Evolutionary conservation across 2,797 vertebrate species (phyloP), one percentile per base, ranked within the genome.

Genomic region (Mormyrops attenuatus): DNA sequence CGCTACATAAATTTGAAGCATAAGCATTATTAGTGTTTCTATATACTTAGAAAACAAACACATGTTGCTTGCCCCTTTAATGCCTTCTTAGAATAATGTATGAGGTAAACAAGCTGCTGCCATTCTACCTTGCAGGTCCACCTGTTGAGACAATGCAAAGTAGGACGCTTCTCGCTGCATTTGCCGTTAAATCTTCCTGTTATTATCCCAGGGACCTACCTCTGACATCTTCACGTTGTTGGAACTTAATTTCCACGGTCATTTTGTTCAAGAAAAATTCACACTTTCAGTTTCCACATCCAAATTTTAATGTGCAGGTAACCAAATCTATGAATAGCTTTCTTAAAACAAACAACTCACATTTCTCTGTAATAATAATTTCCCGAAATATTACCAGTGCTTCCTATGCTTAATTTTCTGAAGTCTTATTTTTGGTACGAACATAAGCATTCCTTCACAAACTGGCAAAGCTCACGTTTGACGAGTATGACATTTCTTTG

Each of bases 61-160:
- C 41, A 44, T n/a, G 41, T 8, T 47, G 41, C 22, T 82, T 82
- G 77, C 41, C 77, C 77, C 20, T n/a, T 47, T 82, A 9, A 82
- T 22, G 8, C 38, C 6, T 47, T 82, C 77, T 82, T 47, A 9
- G 77, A 82, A 82, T 82, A 82, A 47, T 47, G 20, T 47, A 82
- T 47, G 77, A 82, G 77, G 8, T 5, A 82, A 82, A 82, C 11
- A n/a, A 82, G 77, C 6, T 82, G 38, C 77, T 82, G 7, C 41
- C 20, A 82, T 47, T 82, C 41, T 82, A 82, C 20, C 7, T n/a
- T 82, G 77, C 41, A 44, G 77, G 41, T 47, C 41, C 77, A 82
- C 77, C 77, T 82, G 77, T 82, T 82, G 77, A 82, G 77, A 47
- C 77, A 82, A 82, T 47, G 77, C 77, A 44, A 47, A 82, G 20